Evolutionary conservation across 1,140 invertebrate genomes (phyloP).

Genomic region (Holotrichia oblita): DNA sequence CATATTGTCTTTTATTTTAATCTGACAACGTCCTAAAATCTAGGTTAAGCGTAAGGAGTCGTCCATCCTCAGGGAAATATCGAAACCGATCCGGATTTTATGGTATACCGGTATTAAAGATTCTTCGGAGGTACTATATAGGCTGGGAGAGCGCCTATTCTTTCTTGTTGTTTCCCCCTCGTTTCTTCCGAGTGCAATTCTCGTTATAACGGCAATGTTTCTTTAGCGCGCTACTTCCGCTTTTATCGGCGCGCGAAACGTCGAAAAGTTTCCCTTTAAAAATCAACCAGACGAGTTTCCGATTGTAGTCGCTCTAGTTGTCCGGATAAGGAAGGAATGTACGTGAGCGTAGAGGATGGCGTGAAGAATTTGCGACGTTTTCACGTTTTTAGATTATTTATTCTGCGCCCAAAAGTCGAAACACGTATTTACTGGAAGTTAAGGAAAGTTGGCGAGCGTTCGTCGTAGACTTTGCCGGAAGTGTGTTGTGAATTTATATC

Average conservation of each 20-base stretch:
- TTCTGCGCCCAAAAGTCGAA: background rate
- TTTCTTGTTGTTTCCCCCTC: no score
- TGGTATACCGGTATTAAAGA: background rate
- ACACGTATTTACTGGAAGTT: conserved; percentile 1
- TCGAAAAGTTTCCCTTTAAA: background rate
- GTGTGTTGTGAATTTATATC: background rate
- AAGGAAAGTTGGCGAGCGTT: background rate
- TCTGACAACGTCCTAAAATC: no score
- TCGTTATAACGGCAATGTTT: background rate
- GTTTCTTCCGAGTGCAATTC: background rate
- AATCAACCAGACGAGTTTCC: no score
- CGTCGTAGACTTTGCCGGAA: background rate
- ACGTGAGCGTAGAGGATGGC: background rate
- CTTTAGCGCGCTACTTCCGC: background rate
- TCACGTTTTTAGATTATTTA: conserved; percentile 1
- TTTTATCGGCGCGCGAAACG: background rate
- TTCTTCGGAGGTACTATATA: background rate
- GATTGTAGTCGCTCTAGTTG: background rate
- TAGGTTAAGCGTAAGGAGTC: no score
- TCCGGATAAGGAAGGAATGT: no score
- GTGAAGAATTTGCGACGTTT: conserved; percentile 6
- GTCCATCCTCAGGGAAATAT: conserved; percentile 10
- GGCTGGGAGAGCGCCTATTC: no score
- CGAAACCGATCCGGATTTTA: background rate
- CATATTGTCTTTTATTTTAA: no score